Evolutionary conservation across 2,113 vertebrate genomes (phyloP).

Genomic region (Rostratula benghalensis): DNA sequence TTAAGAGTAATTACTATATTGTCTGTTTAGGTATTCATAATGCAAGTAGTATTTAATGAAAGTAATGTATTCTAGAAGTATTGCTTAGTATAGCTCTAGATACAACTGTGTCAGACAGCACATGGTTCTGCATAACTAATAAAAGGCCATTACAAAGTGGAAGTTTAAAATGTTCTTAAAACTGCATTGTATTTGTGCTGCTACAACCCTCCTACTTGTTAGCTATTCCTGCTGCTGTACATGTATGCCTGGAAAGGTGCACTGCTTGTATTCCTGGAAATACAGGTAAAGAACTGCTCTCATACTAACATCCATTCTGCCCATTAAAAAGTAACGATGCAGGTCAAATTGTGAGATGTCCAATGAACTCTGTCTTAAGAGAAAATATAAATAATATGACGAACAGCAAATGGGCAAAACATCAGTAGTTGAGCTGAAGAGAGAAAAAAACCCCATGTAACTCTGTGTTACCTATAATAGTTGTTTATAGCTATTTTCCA

Average conservation of each 20-base stretch:
- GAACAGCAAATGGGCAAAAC: background rate
- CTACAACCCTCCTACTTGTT: background rate
- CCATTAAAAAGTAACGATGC: background rate
- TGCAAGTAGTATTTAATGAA: background rate
- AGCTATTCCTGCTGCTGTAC: background rate
- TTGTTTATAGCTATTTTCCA: background rate
- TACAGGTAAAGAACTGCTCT: background rate
- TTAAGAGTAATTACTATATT: background rate
- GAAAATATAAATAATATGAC: background rate
- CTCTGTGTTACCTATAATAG: background rate
- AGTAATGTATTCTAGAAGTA: background rate
- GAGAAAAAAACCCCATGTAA: background rate
- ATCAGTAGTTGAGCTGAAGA: background rate
- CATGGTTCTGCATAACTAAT: background rate
- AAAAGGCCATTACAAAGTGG: background rate
- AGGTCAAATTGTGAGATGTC: background rate
- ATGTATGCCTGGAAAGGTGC: background rate
- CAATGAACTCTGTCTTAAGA: background rate
- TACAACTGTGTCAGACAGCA: background rate
- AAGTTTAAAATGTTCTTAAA: background rate
- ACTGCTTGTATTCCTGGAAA: background rate
- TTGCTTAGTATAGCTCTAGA: background rate
- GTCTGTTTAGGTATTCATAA: background rate
- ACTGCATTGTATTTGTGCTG: accelerated
- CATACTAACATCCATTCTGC: background rate